Evolutionary conservation across 2,888 invertebrate species (phyloP), one percentile per base, ranked within the genome.

Genomic region (Digitonthophagus gazella): DNA sequence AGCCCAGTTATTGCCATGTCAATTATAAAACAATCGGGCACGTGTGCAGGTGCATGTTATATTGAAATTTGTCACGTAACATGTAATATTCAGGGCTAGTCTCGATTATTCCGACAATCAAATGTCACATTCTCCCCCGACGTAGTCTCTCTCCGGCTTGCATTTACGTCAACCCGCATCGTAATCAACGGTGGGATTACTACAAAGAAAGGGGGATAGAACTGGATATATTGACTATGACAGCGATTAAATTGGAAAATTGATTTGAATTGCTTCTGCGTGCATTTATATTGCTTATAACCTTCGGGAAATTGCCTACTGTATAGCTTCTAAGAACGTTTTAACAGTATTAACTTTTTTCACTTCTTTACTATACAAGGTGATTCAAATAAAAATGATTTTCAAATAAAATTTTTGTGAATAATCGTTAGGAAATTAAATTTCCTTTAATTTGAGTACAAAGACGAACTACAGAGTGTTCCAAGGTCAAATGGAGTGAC

Each of bases 61-160:
- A 65, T 56, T 55, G 70, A 70, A 70, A 70, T 67, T 67, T 70
- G 67, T 70, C 70, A 70, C 65, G 67, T 70, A 64, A 70, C 65
- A 70, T 70, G 65, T 65, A 70, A 61, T 70, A 70, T 68, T 67
- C 61, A 68, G 54, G 15, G 58, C 58, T 58, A 57, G 18, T 15
- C 20, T 15, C 65, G 55, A 61, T 44, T 65, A 65, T 64, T 61
- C 66, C 8, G 64, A 55, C 67, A 68, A 66, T 70, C 70, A 67
- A 68, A 68, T 67, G 70, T 70, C 70, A 66, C 67, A 70, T 70
- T 68, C 66, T 66, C 20, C 58, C 58, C 18, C 19, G 18, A 44
- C 11, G 28, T 11, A 1, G 28, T 11, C 8, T 5, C 28, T n/a
- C 6, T 44, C 6, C 28, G 11, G 28, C 28, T 44, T 44, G 28